These are phyloP conservation scores for Naja naja DNA, from an alignment of 2,113 vertebrate genomes.

Conservation along the genomic window DNA sequence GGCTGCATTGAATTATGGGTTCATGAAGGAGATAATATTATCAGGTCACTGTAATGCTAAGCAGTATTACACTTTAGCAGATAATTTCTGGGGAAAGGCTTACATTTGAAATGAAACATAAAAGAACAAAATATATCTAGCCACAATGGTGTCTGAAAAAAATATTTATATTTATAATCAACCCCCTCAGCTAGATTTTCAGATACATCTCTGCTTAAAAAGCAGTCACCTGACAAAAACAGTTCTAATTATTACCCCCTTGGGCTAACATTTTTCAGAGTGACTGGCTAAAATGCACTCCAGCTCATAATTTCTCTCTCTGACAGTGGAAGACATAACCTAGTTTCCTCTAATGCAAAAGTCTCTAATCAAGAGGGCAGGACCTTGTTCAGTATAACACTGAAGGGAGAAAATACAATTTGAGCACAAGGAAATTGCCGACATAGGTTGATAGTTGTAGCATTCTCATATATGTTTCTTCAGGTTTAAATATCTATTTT, in stretches of 20 bases:
- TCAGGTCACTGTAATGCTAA: constrained; percentile 63
- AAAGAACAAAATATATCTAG: constrained; percentile 69
- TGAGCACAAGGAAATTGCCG: constrained; percentile 78
- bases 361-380: constrained; percentile 82
- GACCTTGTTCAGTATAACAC: constrained; percentile 73
- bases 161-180: constrained; percentile 88
- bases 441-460: constrained; percentile 74
- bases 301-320: constrained; percentile 76
- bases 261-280: constrained; percentile 78
- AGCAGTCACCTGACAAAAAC: constrained; percentile 79
- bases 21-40: constrained; percentile 65
- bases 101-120: constrained; percentile 80
- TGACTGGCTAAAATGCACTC: constrained; percentile 76
- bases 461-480: constrained; percentile 64
- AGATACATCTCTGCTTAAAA: constrained; percentile 76
- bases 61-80: constrained; percentile 77
- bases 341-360: constrained; percentile 83
- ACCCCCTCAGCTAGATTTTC: constrained; percentile 80
- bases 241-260: constrained; percentile 81
- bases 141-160: constrained; percentile 80
- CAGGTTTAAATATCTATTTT: constrained; percentile 77
- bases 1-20: constrained; percentile 49
- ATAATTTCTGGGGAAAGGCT: constrained; percentile 86
- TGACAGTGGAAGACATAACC: constrained; percentile 79
- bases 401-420: constrained; percentile 80